A percentile compares a stretch with the other conserved stretches of the same genome.
These are phyloP conservation scores for Drosophila bipectinata DNA, from an alignment of 1,140 invertebrate genomes.

Conservation along the genomic window DNA sequence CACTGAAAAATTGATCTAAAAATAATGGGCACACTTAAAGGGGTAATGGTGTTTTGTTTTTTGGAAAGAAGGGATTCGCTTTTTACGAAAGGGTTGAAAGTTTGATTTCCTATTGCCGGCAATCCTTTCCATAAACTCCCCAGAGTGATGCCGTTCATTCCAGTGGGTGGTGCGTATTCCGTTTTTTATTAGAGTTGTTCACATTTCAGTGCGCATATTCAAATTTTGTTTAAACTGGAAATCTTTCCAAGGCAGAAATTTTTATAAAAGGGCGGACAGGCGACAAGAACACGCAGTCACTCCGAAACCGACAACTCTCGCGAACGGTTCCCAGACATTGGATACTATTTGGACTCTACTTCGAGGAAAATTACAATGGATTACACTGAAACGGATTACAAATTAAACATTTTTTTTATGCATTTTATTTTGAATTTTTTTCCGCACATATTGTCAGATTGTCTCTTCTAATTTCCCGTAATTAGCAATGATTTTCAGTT, in stretches of 20 bases:
- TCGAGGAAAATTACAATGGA: slow-evolving; percentile 3
- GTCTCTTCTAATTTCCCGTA: slow-evolving; percentile 32
- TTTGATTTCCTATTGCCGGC: slow-evolving; percentile 11
- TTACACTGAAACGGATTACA: background rate
- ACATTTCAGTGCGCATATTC: slow-evolving; percentile 69
- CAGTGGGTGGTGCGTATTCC: slow-evolving; percentile 21
- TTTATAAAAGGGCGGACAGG: slow-evolving; percentile 52
- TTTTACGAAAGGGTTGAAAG: slow-evolving; percentile 62
- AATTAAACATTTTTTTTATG: background rate
- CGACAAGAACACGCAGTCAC: slow-evolving; percentile 14
- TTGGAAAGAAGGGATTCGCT: background rate
- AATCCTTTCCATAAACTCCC: slow-evolving; percentile 4
- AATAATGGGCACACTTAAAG: background rate
- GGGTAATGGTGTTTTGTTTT: background rate
- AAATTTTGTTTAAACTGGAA: slow-evolving; percentile 74
- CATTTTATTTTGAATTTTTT: background rate
- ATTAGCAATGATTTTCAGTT: slow-evolving; percentile 38
- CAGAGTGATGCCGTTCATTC: slow-evolving; percentile 15
- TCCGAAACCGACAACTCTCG: slow-evolving; percentile 8
- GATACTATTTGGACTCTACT: background rate
- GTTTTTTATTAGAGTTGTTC: slow-evolving; percentile 25
- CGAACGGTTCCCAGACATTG: slow-evolving; percentile 10
- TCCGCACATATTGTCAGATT: slow-evolving; percentile 1
- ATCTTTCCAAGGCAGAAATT: slow-evolving; percentile 40
- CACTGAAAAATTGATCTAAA: slow-evolving; percentile 22